Percentiles rank a stretch among this genome's conserved stretches.
Evolutionary conservation across 2,888 invertebrate species (phyloP).

Genomic region (Agrochola macilenta): DNA sequence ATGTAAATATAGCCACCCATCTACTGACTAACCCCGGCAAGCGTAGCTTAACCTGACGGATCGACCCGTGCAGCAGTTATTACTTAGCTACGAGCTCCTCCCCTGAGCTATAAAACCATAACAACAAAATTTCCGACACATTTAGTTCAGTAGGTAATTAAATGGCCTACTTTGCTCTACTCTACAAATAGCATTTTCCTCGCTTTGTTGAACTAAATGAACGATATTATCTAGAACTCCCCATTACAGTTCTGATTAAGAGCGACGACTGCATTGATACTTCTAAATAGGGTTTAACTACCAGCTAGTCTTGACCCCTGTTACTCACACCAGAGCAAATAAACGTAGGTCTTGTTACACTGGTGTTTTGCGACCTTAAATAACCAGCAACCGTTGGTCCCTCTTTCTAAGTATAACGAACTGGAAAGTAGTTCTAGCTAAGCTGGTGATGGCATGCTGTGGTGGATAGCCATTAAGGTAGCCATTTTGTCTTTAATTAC

Average conservation of each 20-base stretch:
- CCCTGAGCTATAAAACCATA: not conserved
- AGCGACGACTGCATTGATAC: conserved; percentile 46
- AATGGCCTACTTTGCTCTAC: not conserved
- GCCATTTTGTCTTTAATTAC: conserved; percentile 68
- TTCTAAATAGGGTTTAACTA: conserved; percentile 21
- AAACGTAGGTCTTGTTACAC: conserved; percentile 10
- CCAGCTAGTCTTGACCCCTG: conserved; percentile 27
- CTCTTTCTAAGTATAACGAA: not conserved
- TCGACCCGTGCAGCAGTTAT: no score
- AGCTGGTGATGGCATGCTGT: conserved; percentile 27
- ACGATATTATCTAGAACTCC: conserved; percentile 36
- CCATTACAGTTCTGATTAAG: conserved; percentile 47
- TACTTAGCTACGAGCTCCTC: no score
- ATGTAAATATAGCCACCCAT: no score
- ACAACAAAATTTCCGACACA: not conserved
- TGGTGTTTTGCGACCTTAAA: conserved; percentile 7
- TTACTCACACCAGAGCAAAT: not conserved
- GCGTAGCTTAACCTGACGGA: no score
- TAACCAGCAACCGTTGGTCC: not conserved
- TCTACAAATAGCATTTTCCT: conserved; percentile 11
- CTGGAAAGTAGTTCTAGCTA: conserved; percentile 3
- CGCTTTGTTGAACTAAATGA: conserved; percentile 18
- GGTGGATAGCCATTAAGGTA: conserved; percentile 62
- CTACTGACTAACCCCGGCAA: no score
- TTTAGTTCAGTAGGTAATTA: not conserved